Conservation (phyloP, 2,113 vertebrate genomes). For the Paradisaea rubra region DNA sequence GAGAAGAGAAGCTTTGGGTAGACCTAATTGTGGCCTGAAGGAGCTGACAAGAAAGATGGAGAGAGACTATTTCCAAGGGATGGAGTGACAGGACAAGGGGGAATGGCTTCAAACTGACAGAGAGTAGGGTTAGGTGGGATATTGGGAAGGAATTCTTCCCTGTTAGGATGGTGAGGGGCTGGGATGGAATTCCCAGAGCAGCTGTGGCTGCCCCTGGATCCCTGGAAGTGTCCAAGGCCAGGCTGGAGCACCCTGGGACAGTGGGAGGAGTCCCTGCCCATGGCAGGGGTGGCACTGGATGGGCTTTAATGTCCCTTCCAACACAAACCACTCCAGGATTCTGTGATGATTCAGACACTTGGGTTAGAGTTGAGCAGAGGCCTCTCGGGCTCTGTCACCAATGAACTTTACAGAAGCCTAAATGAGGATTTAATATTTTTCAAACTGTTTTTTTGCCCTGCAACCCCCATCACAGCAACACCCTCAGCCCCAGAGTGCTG, state of each 20-base stretch:
- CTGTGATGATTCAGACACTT: background rate
- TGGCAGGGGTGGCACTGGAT: background rate
- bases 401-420: background rate
- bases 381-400: background rate
- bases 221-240: background rate
- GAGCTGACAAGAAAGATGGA: no score
- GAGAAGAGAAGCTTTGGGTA: accelerated
- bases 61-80: no score
- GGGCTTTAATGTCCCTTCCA: background rate
- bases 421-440: background rate
- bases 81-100: accelerated
- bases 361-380: background rate
- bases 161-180: accelerated
- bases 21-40: accelerated
- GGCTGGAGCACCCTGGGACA: background rate
- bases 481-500: background rate
- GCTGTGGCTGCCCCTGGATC: background rate
- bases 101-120: background rate
- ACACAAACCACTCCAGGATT: background rate
- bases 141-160: background rate
- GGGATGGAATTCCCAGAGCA: background rate
- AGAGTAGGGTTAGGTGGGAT: accelerated
- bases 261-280: background rate
- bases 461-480: no score
- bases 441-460: background rate